Evolutionary conservation across 2,888 invertebrate species (phyloP).

Genomic region (Augochlorella aurata): DNA sequence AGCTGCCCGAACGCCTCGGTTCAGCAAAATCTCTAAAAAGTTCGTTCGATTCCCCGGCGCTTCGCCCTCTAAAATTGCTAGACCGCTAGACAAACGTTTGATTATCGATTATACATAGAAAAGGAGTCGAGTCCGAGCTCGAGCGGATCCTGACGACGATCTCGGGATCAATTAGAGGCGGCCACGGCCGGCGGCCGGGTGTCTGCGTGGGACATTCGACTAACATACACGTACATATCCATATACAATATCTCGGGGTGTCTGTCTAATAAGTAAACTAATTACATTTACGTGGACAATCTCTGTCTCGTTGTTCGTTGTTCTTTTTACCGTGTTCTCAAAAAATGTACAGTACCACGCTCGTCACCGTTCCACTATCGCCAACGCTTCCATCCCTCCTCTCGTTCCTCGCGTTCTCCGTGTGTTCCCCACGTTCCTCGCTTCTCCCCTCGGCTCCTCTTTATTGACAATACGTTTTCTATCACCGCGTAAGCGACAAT

Average conservation of each 20-base stretch:
- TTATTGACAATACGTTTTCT: slow-evolving; percentile 57
- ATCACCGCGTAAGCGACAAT: slow-evolving; percentile 53
- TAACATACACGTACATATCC: slow-evolving; percentile 58
- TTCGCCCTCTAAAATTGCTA: neutral
- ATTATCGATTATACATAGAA: neutral
- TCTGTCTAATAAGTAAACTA: slow-evolving; percentile 55
- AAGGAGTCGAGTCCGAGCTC: neutral
- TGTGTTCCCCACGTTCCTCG: neutral
- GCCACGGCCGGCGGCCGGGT: slow-evolving; percentile 24
- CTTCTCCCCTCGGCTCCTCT: neutral
- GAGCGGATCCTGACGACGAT: neutral
- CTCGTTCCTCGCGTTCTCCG: neutral
- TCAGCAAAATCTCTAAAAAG: neutral
- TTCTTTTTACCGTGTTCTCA: slow-evolving; percentile 62
- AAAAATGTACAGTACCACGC: slow-evolving; percentile 36
- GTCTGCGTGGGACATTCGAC: slow-evolving; percentile 42
- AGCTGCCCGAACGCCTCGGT: neutral
- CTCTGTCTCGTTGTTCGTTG: slow-evolving; percentile 64
- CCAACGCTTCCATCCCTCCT: neutral
- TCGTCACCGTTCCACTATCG: slow-evolving; percentile 21
- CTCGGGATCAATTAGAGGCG: slow-evolving; percentile 39
- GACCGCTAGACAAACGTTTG: neutral
- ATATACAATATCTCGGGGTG: slow-evolving; percentile 55
- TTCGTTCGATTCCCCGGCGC: neutral
- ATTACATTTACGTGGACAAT: slow-evolving; percentile 64